Evolutionary conservation across 2,797 vertebrate species (phyloP).

Genomic region (Sebastiscus albofasciatus): DNA sequence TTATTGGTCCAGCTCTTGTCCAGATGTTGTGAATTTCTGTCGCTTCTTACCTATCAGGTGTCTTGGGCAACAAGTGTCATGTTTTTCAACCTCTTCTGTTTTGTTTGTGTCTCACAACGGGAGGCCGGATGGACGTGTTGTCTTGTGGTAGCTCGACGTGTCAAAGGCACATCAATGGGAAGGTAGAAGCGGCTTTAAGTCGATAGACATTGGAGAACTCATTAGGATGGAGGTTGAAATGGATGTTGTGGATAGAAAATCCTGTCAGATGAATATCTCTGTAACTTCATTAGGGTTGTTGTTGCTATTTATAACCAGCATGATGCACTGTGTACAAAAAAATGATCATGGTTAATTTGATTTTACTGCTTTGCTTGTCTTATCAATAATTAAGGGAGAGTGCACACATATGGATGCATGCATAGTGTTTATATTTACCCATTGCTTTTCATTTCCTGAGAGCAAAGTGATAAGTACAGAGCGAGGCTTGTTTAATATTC

Average conservation of each 20-base stretch:
- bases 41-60: neutral
- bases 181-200: neutral
- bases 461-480: constrained; percentile 7
- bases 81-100: constrained; percentile 15
- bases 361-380: constrained; percentile 42
- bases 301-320: constrained; percentile 38
- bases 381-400: constrained; percentile 22
- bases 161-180: constrained; percentile 10
- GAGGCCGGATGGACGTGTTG: neutral
- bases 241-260: constrained; percentile 12
- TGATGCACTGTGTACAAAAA: constrained; percentile 21
- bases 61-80: constrained; percentile 1
- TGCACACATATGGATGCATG: neutral
- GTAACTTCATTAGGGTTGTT: constrained; percentile 26
- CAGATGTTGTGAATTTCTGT: constrained; percentile 2
- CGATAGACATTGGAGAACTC: neutral
- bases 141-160: constrained; percentile 2
- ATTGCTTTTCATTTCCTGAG: constrained; percentile 67
- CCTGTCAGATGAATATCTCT: constrained; percentile 32
- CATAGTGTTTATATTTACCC: constrained; percentile 51
- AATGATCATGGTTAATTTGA: constrained; percentile 50
- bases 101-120: constrained; percentile 14
- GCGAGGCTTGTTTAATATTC: constrained; percentile 49
- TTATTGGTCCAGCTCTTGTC: neutral
- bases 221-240: neutral